These are phyloP conservation scores for Anthoscopus minutus DNA, from an alignment of 2,113 vertebrate genomes.

Conservation along the genomic window DNA sequence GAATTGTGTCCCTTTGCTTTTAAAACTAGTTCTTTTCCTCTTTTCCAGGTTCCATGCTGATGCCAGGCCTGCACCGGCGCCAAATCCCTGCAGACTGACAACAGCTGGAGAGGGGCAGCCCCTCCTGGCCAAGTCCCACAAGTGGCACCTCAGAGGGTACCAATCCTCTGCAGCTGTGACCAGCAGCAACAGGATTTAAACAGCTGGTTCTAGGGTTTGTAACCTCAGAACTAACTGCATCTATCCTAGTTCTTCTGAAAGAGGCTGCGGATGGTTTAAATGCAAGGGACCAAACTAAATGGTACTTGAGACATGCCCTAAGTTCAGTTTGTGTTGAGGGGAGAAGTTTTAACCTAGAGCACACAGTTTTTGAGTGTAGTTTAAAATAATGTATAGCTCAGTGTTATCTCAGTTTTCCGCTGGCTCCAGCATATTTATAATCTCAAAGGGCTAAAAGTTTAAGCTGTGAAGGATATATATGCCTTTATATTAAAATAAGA, in stretches of 20 bases:
- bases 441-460: neutral
- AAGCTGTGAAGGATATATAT: neutral
- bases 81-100: neutral
- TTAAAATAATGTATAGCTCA: neutral
- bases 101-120: neutral
- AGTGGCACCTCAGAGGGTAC: neutral
- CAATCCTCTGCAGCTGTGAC: neutral
- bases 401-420: neutral
- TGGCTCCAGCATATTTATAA: neutral
- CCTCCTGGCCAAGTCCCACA: neutral
- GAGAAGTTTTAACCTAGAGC: neutral
- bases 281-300: neutral
- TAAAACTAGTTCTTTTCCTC: neutral
- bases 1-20: neutral
- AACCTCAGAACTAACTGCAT: neutral
- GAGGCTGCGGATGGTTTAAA: neutral
- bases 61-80: neutral
- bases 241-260: neutral
- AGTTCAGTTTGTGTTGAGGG: neutral
- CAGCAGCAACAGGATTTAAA: neutral
- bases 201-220: neutral
- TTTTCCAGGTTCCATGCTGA: neutral
- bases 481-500: neutral
- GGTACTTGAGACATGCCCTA: neutral
- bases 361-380: accelerated